phyloP scores from a whole-genome alignment of 2,797 vertebrate genomes.

The Chelidonichthys spinosus region DNA sequence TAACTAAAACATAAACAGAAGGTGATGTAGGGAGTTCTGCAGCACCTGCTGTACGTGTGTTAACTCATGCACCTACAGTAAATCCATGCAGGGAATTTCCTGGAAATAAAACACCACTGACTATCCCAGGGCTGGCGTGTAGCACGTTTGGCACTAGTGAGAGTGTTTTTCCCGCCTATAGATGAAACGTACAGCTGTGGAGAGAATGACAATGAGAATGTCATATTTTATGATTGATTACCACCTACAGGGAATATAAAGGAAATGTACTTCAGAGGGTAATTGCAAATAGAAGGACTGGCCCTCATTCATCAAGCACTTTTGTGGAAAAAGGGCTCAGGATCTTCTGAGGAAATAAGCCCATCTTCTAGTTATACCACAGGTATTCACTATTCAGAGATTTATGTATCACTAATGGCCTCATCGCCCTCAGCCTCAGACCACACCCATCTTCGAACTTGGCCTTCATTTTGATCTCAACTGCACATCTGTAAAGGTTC shows the following conservation, averaged over 20 bases:
- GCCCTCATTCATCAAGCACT: constrained; percentile 24
- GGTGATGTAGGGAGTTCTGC: constrained; percentile 22
- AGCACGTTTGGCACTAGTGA: constrained; percentile 46
- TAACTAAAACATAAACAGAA: constrained; percentile 28
- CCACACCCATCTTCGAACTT: neutral
- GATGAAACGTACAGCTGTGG: constrained; percentile 28
- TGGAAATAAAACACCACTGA: constrained; percentile 34
- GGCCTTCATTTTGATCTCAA: neutral
- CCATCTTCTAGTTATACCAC: neutral
- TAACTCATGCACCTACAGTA: constrained; percentile 62
- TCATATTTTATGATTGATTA: constrained; percentile 31
- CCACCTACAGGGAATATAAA: constrained; percentile 8
- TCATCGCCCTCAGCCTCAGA: neutral
- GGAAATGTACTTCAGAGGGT: constrained; percentile 21
- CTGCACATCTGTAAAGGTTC: neutral
- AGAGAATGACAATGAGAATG: constrained; percentile 26
- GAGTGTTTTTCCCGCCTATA: constrained; percentile 9
- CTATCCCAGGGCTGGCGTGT: constrained; percentile 40
- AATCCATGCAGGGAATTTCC: constrained; percentile 59
- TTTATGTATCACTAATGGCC: neutral
- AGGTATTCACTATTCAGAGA: neutral
- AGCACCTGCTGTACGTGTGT: constrained; percentile 33
- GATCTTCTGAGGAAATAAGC: neutral
- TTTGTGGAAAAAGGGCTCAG: constrained; percentile 5
- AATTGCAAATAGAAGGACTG: constrained; percentile 17